Percentiles rank a stretch among this genome's conserved stretches.
phyloP scores from a whole-genome alignment of 2,113 vertebrate genomes.

The Macrotis lagotis region DNA sequence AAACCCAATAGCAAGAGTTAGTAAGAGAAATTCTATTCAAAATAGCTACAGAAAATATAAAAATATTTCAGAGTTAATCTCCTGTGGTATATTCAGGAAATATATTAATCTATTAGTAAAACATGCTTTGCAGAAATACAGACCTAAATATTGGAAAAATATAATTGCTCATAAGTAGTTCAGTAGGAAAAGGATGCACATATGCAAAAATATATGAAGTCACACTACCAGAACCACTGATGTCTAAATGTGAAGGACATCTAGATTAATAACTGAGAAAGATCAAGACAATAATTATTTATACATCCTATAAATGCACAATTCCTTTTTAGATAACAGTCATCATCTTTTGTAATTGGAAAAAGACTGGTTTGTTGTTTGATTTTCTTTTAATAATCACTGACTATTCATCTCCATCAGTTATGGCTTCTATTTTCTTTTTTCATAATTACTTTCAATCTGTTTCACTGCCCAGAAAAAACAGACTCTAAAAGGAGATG shows the following conservation, averaged over 20 bases:
- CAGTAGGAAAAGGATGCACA: background rate
- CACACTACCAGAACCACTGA: background rate
- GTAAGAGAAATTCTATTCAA: background rate
- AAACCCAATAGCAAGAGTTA: background rate
- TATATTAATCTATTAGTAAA: background rate
- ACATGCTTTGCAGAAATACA: background rate
- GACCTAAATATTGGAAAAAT: background rate
- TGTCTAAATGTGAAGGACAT: background rate
- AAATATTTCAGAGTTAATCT: background rate
- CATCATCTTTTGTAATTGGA: background rate
- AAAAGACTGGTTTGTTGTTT: background rate
- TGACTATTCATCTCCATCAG: background rate
- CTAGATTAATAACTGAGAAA: background rate
- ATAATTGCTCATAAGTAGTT: background rate
- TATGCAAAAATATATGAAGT: background rate
- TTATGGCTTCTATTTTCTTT: background rate
- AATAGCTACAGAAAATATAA: background rate
- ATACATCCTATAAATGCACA: background rate
- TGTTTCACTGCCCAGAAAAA: background rate
- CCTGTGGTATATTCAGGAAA: background rate
- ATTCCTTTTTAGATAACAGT: background rate
- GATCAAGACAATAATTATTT: background rate
- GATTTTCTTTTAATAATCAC: background rate
- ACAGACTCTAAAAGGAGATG: background rate
- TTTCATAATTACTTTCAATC: slow-evolving; percentile 1